Base-by-base conservation (phyloP, 2,113 vertebrate species). In the Xyrauchen texanus region DNA sequence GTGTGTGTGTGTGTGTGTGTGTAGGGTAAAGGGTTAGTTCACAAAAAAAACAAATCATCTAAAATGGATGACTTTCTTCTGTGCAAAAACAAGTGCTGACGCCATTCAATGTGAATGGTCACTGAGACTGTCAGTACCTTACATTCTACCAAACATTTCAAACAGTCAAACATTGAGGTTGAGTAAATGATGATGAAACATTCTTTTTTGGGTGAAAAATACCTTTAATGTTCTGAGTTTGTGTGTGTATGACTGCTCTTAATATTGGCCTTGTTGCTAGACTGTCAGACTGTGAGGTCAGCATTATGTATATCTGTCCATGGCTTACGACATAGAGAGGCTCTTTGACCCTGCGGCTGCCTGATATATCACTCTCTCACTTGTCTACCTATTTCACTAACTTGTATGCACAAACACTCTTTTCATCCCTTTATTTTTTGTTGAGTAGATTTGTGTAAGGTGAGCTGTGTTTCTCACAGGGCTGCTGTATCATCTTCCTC, bases 271-370 rank as follows among this genome's bases (percentile, higher is more conserved):
- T 71, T 73, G 57, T 76, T 78, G 58, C 51, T 6, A 13, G 69
- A 66, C 47, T 75, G 75, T 77, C 65, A 65, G 52, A 55, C 60
- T 44, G 63, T 85, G 77, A 77, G 53, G 49, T 77, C 68, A 77
- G 82, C 62, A 46, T 12, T 84, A 60, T 58, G 71, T 81, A 63
- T 86, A 1, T 66, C 21, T 34, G 21, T 34, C 21, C 21, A 34
- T 34, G 21, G 21, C 58, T 77, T 51, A 82, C 73, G 49, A 78
- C 83, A 90, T 88, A 91, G 84, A 90, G 81, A 86, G 85, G 62
- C 80, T 85, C 89, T 89, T 90, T 92, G 84, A 89, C 79, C 61
- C 71, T 82, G 88, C 90, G 90, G 90, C 89, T 91, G 90, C 45
- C 44, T 76, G 44, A 64, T 76, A 58, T 78, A 69, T 84, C 64